These are phyloP conservation scores for Petaurus breviceps DNA, from an alignment of 2,113 vertebrate species.

Conservation along the genomic window DNA sequence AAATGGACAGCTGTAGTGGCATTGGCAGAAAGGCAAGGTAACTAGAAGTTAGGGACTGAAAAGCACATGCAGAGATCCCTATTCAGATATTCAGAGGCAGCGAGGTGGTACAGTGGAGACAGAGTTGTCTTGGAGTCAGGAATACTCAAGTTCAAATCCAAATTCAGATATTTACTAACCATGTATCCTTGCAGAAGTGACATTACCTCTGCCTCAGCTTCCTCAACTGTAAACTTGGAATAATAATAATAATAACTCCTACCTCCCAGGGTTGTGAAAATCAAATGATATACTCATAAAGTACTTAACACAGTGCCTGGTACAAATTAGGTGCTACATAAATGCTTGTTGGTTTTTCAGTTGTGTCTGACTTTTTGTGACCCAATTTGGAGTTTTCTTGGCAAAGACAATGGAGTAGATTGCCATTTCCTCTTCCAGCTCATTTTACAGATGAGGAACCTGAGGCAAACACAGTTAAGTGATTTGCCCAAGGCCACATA, in stretches of 20 bases:
- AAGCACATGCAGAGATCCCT: neutral
- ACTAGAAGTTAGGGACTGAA: neutral
- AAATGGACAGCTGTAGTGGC: neutral
- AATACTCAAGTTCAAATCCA: neutral
- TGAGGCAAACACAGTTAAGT: neutral
- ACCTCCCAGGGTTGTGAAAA: neutral
- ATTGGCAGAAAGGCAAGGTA: neutral
- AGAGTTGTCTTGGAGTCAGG: neutral
- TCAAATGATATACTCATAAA: neutral
- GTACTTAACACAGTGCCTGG: neutral
- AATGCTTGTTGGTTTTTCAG: neutral
- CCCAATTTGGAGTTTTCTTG: neutral
- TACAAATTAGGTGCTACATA: neutral
- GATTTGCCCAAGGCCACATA: neutral
- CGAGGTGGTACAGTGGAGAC: neutral
- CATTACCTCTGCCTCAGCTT: neutral
- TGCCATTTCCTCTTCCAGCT: neutral
- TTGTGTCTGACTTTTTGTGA: neutral
- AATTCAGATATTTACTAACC: neutral
- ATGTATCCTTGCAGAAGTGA: neutral
- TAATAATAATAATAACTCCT: neutral
- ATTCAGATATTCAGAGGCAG: neutral
- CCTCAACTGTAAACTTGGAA: neutral
- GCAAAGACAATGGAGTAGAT: neutral
- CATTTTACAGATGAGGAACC: neutral